Evolutionary conservation across 2,888 invertebrate species (phyloP).

Genomic region (Sarcophaga variegata): DNA sequence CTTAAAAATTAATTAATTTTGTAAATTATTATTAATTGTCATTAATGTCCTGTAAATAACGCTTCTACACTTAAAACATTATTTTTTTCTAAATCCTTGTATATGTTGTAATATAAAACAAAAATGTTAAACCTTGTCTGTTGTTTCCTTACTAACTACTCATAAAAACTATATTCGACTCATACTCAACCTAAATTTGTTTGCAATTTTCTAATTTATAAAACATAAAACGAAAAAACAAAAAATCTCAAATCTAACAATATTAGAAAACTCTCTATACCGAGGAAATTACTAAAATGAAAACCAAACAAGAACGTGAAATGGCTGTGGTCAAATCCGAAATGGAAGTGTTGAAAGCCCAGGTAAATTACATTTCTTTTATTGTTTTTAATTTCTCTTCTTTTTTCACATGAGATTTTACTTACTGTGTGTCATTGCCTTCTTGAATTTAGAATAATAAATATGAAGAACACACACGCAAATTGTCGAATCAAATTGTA

Average conservation of each 20-base stretch:
- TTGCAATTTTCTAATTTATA: background rate
- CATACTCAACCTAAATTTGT: background rate
- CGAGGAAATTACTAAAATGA: slow-evolving; percentile 80
- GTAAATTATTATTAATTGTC: background rate
- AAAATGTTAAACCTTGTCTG: too few relatives aligned
- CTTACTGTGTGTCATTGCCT: background rate
- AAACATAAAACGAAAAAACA: slow-evolving; percentile 33
- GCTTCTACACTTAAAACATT: background rate
- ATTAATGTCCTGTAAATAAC: too few relatives aligned
- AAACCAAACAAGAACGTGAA: slow-evolving; percentile 80
- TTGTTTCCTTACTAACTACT: too few relatives aligned
- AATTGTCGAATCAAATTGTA: slow-evolving; percentile 79
- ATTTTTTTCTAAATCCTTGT: slow-evolving; percentile 6
- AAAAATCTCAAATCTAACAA: slow-evolving; percentile 26
- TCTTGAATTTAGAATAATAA: slow-evolving; percentile 73
- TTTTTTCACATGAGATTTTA: background rate
- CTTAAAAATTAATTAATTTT: background rate
- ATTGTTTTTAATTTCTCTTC: slow-evolving; percentile 2
- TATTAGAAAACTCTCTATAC: slow-evolving; percentile 80
- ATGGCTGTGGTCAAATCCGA: slow-evolving; percentile 72
- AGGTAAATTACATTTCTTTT: slow-evolving; percentile 73
- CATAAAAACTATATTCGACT: too few relatives aligned
- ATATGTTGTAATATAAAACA: background rate
- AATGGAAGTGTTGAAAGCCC: slow-evolving; percentile 73
- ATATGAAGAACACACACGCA: slow-evolving; percentile 78